Base-by-base conservation (phyloP, 2,888 invertebrate genomes). In the Celastrina argiolus region DNA sequence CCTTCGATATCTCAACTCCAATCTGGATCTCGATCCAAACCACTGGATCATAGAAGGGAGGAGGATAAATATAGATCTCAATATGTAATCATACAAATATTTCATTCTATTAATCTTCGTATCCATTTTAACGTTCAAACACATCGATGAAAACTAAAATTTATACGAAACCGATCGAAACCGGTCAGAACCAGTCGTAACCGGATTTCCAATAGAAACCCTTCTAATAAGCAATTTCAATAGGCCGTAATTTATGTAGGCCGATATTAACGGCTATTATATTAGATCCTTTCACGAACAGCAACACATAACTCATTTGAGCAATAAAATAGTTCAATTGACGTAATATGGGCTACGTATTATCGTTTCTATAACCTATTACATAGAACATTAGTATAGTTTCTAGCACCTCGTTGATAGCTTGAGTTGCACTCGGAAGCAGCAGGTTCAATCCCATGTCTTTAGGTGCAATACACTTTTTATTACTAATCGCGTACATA, bases 171-270 rank as follows among this genome's bases (percentile, higher is more conserved):
- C 22, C 51, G 18, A 51, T 26, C 22, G 14, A 51, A 51, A 26
- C 51, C 22, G 12, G 51, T 14, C 14, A 18, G 14, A 51, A 22
- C 31, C 31, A n/a, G 16, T 1, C n/a, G n/a, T 7, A 7, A 58
- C n/a, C 58, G 58, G 28, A 31, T 58, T 31, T 28, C 28, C 58
- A 31, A 58, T 58, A 31, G 58, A 16, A 58, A 58, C 31, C 58
- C 58, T 58, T 31, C 58, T 58, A 58, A 58, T 58, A 58, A 58
- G 31, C 58, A 28, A 28, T 58, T 64, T 22, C 64, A 56, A 56
- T 56, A 56, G 51, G 36, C 36, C 36, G 56, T 65, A 65, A 65
- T 65, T 51, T 65, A 65, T 65, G 64, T 64, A 64, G 64, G 45
- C 31, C 64, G 45, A 51, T 45, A 64, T 64, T 64, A 64, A 64